Conservation (phyloP, 2,797 vertebrate species). For the Adrianichthys oophorus region DNA sequence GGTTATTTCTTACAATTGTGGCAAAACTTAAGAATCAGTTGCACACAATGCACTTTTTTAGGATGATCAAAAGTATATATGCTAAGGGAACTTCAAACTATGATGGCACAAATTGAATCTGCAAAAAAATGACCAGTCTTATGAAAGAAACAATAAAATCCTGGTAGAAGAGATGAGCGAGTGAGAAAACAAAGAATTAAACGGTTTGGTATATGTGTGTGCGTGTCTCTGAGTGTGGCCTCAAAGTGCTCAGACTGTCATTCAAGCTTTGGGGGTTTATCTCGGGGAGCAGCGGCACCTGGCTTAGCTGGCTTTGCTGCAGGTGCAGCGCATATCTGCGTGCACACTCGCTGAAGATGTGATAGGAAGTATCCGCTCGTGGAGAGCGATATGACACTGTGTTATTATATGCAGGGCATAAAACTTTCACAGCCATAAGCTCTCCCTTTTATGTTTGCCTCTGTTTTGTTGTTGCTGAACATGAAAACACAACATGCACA, state of each 20-base stretch:
- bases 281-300: constrained; percentile 57
- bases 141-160: constrained; percentile 6
- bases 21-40: no score
- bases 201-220: neutral
- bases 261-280: constrained; percentile 71
- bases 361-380: constrained; percentile 66
- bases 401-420: constrained; percentile 59
- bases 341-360: constrained; percentile 52
- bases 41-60: no score
- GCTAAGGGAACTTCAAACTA: no score
- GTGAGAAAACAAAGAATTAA: constrained; percentile 1
- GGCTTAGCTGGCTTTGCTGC: constrained; percentile 61
- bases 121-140: constrained; percentile 18
- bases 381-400: constrained; percentile 56
- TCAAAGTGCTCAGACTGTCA: constrained; percentile 59
- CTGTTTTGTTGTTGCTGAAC: constrained; percentile 45
- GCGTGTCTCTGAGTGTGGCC: constrained; percentile 29
- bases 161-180: constrained; percentile 13
- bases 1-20: no score
- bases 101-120: no score
- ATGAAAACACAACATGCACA: constrained; percentile 19
- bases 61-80: no score
- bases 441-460: constrained; percentile 32
- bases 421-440: constrained; percentile 62
- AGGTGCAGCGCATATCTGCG: constrained; percentile 53